A percentile compares a stretch with the other conserved stretches of the same genome.
These are phyloP conservation scores for Salmo trutta DNA, from an alignment of 2,797 vertebrate species.

Conservation along the genomic window DNA sequence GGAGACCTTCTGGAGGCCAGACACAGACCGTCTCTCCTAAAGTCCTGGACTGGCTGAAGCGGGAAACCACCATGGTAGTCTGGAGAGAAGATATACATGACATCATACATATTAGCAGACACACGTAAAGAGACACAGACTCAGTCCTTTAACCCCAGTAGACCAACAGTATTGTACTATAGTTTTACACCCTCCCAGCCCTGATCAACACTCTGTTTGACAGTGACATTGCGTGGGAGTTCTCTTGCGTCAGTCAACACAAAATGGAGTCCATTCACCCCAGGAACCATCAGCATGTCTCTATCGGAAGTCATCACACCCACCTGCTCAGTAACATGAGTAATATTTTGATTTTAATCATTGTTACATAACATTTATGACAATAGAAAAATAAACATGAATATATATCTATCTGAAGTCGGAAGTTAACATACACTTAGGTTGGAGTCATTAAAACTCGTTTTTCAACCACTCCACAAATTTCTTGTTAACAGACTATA, in stretches of 20 bases:
- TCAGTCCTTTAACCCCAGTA: neutral
- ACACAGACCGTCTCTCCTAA: conserved; percentile 66
- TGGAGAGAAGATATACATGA: conserved; percentile 57
- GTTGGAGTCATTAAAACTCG: no score
- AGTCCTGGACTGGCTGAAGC: conserved; percentile 79
- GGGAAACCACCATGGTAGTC: conserved; percentile 92
- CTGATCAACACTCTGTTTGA: neutral
- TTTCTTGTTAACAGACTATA: no score
- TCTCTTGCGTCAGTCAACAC: neutral
- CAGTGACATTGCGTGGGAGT: neutral
- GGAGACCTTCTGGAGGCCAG: conserved; percentile 61
- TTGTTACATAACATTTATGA: no score
- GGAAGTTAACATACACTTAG: no score
- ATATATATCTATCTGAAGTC: no score
- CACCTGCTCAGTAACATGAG: neutral
- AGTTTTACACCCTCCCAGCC: neutral
- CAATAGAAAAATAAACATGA: no score
- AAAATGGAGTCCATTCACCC: conserved; percentile 1
- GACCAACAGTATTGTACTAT: neutral
- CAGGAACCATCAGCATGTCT: neutral
- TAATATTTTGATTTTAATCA: no score
- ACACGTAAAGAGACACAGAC: conserved; percentile 13
- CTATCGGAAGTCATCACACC: neutral
- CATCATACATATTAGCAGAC: conserved; percentile 11
- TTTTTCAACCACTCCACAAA: no score